Base-by-base conservation (phyloP, 2,113 vertebrate species). In the Dolichallabes microphthalmus region DNA sequence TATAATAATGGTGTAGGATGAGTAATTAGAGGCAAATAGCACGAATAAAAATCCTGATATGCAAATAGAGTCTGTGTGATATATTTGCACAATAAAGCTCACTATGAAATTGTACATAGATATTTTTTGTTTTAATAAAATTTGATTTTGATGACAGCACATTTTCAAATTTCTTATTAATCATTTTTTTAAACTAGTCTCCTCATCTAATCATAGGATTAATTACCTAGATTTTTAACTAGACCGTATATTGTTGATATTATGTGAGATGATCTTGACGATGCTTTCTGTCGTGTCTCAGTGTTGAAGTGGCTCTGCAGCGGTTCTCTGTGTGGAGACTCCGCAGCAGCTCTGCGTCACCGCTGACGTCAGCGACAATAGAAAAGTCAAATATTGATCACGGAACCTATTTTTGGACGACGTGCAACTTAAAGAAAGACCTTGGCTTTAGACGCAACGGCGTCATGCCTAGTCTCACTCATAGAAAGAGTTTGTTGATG, bases 311-410 rank as follows among this genome's bases (percentile, higher is more conserved):
- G 35, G 58, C 79, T 79, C 88, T 88, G 93, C 96, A 96, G 95
- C 94, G 89, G 95, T 96, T 97, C 96, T 97, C 97, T 98, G 97
- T 97, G 95, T 97, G 98, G 97, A 99, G 97, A 98, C 97, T 98
- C 97, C 97, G 95, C 96, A 96, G 96, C 96, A 93, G 93, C 92
- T 55, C 95, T 98, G 97, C 98, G 98, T 99, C 96, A 98, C 94
- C 89, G 92, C 92, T 94, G 97, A 99, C 98, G 97, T 98, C 96
- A 96, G 94, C 94, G 93, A 95, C 96, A 96, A 96, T 96, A 96
- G 96, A 96, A 96, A 95, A 96, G 94, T 95, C 93, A 94, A 95
- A 95, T 95, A 96, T 95, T 94, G 94, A 95, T 94, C 90, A 83
- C 91, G 82, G 82, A 90, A 86, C 87, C 93, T 95, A 95, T 95